Base-by-base conservation (phyloP, 2,888 invertebrate species). In the Oasisia sp. region DNA sequence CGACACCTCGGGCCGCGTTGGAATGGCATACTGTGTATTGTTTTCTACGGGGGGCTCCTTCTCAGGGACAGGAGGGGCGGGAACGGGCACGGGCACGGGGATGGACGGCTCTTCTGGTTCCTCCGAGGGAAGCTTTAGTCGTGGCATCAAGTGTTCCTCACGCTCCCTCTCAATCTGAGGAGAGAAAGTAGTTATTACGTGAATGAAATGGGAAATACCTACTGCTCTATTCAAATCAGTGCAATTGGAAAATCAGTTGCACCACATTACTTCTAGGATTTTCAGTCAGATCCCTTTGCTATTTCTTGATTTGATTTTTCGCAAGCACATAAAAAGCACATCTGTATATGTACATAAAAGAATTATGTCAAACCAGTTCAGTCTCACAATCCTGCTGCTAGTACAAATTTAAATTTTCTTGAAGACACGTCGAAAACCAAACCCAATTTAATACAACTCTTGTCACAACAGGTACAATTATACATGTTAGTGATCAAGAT, bases 61-160 rank as follows among this genome's bases (percentile, higher is more conserved):
- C 2, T 1, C 56, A 56, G 19, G 14, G 11, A 56, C 56, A 56
- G 74, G 32, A n/a, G 7, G 19, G 3, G 27, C 74, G n/a, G 74
- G 74, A 32, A 56, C 92, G 32, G 74, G 89, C n/a, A n/a, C n/a
- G 90, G 91, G 89, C 56, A 90, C 50, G 27, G 50, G 44, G 14
- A 92, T 90, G 92, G 92, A 45, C n/a, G 32, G 74, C 74, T 74
- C 74, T n/a, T 74, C 91, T 91, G 89, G 38, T 19, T 58, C 94
- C 90, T 94, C 93, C 32, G 94, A 93, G 91, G 95, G 94, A 9
- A 98, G 97, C 92, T 98, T 97, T 94, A 98, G 97, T 95, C 98
- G 97, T 92, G 99, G 98, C 96, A 97, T 97, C 96, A 98, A 98
- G 95, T 97, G 97, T 95, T 98, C 98, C 95, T 98, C 98, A 91